phyloP scores from a whole-genome alignment of 2,888 invertebrate species.

The Chrysolina americana region DNA sequence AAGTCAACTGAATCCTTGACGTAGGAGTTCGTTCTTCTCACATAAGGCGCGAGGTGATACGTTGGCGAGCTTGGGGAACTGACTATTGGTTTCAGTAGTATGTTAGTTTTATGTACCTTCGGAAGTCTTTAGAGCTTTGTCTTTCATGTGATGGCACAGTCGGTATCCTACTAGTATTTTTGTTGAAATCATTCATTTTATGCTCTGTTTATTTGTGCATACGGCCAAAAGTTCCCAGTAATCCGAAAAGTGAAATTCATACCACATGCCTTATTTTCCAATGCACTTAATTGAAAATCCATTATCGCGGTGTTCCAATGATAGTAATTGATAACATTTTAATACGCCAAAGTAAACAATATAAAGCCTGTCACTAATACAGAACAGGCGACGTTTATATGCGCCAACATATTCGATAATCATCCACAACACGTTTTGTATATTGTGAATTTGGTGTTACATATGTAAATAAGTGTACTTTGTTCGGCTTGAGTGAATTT shows the following conservation, averaged over 20 bases:
- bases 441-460: constrained; percentile 33
- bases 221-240: not conserved
- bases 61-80: no score
- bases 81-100: no score
- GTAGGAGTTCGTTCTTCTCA: no score
- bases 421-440: constrained; percentile 39
- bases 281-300: not conserved
- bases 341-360: constrained; percentile 9
- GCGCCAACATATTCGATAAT: constrained; percentile 33
- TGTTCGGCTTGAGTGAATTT: constrained; percentile 19
- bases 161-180: no score
- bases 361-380: constrained; percentile 6
- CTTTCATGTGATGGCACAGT: no score
- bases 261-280: not conserved
- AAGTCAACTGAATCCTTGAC: no score
- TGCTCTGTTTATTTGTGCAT: no score
- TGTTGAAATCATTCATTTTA: no score
- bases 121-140: no score
- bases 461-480: constrained; percentile 41
- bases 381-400: constrained; percentile 1
- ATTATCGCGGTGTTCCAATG: not conserved
- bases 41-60: no score
- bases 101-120: no score
- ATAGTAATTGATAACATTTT: not conserved
- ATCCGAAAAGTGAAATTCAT: not conserved